Evolutionary conservation across 2,888 invertebrate species (phyloP), one percentile per base, ranked within the genome.

Genomic region (Melipona beecheii): DNA sequence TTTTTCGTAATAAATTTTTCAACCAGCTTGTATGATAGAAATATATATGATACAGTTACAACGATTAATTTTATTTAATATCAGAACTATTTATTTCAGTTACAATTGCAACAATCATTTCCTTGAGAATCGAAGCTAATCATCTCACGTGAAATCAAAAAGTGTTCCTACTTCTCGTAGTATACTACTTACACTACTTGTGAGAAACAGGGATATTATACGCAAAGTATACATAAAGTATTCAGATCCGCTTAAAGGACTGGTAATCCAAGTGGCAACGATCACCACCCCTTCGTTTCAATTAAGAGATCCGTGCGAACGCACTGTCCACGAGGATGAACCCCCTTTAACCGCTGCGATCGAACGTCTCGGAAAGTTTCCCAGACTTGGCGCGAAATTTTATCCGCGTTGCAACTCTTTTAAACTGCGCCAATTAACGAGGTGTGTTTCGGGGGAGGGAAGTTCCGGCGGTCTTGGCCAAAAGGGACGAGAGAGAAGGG

Each of bases 341-440:
- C 4, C 31, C 19, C 49, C 2, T 50, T 27, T 31, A 62, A 70
- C 31, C 70, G 50, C 17, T 0, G 21, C 27, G 62, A 31, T 17
- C 49, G 36, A 19, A n/a, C 24, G 19, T 68, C 11, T 21, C 9
- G n/a, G 9, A 43, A 21, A 83, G 70, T 62, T 66, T 24, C 2
- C 17, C 13, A 54, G 70, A 81, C 52, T 80, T 70, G n/a, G 21
- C 13, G 1, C n/a, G 24, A 75, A 80, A 75, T 66, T 75, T 60
- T 54, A 19, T 54, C 52, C 54, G 58, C 27, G 64, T 50, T 49
- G 62, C 64, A 70, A 75, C 65, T 56, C 75, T 83, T 83, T 75
- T 70, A 56, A 75, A 78, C 50, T 27, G 66, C 71, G 71, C 76
- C 83, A 83, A 83, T 83, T 83, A 83, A 81, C 66, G 76, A 36